Conservation (phyloP, 2,797 vertebrate species). For the Dermochelys coriacea region DNA sequence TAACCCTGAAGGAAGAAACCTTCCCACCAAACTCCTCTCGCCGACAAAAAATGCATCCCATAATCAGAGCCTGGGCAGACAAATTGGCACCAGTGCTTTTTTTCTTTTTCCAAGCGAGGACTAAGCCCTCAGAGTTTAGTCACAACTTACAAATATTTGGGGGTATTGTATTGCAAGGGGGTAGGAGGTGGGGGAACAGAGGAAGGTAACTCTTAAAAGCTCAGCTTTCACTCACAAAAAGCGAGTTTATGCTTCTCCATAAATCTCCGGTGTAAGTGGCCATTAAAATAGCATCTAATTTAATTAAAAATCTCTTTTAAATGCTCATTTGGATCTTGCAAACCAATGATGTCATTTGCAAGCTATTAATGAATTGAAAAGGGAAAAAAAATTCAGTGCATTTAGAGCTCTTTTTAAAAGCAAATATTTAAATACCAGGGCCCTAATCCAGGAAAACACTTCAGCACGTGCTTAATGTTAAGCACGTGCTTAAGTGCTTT, state of each 20-base stretch:
- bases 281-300: conserved; percentile 85
- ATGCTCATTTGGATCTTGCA: conserved; percentile 79
- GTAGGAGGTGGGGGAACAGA: conserved; percentile 53
- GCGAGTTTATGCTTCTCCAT: conserved; percentile 83
- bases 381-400: conserved; percentile 59
- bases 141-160: conserved; percentile 86
- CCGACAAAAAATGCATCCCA: conserved; percentile 72
- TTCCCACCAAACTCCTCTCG: conserved; percentile 78
- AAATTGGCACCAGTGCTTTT: conserved; percentile 84
- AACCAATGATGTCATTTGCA: conserved; percentile 81
- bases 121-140: conserved; percentile 77
- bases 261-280: conserved; percentile 84
- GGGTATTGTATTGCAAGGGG: conserved; percentile 83
- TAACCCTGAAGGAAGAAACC: conserved; percentile 78
- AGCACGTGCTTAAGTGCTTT: neutral
- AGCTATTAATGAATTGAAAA: conserved; percentile 78
- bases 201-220: conserved; percentile 84
- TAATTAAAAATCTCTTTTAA: conserved; percentile 82
- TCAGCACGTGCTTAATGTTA: conserved; percentile 22
- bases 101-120: conserved; percentile 74
- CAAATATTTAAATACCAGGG: conserved; percentile 67
- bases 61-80: conserved; percentile 84
- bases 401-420: conserved; percentile 73
- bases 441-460: conserved; percentile 46
- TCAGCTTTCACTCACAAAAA: conserved; percentile 79